Base-by-base conservation (phyloP, 2,113 vertebrate species). In the Mungos mungo region DNA sequence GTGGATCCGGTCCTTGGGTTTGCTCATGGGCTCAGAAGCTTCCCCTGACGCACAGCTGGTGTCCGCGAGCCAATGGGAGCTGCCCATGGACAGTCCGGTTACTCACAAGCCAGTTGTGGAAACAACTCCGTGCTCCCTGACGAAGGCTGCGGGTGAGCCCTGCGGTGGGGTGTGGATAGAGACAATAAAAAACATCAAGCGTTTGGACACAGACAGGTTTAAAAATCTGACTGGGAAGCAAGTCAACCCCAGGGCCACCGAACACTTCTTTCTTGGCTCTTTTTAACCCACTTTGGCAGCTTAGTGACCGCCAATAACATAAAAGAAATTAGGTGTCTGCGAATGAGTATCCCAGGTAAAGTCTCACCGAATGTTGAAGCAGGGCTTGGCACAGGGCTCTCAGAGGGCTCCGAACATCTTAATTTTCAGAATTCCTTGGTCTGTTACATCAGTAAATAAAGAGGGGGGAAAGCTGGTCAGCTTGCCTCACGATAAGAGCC, bases 261-360 rank as follows among this genome's bases (percentile, higher is more conserved):
- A 38, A 19, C 2, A 69, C 45, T 38, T 74, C 10, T 65, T 19
- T 86, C 38, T 27, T 65, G 15, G 29, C 27, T 95, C 57, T 86
- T 15, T 66, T 21, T 79, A 80, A 52, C 19, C 52, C 33, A 0
- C 9, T 52, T 29, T 82, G 45, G n/a, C 60, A 68, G 29, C 54
- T 82, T 72, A 63, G 9, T 87, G 63, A 74, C 38, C 27, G 38
- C 90, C 76, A 23, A 68, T 68, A 16, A 54, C 33, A 38, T 15
- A 87, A 47, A 86, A 60, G 79, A 79, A 96, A 84, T 93, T 47
- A 96, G 94, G 66, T 33, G 54, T 3, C 63, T n/a, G 15, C 33
- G 35, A 92, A 18, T 14, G 23, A 95, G 13, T 9, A 0, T 41
- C n/a, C 33, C 21, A 3, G 3, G 13, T 52, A 41, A 86, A 77